phyloP scores from a whole-genome alignment of 2,113 vertebrate species.

The Bubo scandiacus region DNA sequence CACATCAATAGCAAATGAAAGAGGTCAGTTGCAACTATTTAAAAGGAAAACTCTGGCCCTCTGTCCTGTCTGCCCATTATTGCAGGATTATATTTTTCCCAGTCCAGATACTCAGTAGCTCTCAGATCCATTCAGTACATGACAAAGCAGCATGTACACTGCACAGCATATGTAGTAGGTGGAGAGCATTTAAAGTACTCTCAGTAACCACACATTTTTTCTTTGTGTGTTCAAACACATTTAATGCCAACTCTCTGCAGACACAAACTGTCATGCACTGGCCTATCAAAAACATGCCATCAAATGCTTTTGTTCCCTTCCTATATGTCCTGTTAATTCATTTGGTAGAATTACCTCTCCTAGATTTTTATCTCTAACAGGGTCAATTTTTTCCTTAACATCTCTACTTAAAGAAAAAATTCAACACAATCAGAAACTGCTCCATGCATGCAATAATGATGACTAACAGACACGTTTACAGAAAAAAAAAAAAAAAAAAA shows the following conservation, averaged over 20 bases:
- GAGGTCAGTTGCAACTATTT: not conserved
- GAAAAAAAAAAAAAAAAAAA: not conserved
- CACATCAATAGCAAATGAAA: not conserved
- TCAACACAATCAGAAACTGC: not conserved
- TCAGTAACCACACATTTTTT: not conserved
- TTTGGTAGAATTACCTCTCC: not conserved
- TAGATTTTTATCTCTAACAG: not conserved
- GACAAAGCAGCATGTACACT: not conserved
- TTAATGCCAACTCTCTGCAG: not conserved
- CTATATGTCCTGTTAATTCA: not conserved
- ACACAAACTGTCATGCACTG: not conserved
- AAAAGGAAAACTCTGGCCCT: not conserved
- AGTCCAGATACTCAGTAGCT: not conserved
- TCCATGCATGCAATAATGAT: not conserved
- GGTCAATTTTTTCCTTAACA: not conserved
- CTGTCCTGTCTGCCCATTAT: not conserved
- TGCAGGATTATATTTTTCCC: not conserved
- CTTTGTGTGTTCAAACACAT: not conserved
- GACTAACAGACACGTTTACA: not conserved
- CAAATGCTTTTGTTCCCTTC: not conserved
- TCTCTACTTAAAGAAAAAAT: not conserved
- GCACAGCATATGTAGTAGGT: not conserved
- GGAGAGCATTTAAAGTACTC: not conserved
- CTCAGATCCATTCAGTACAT: not conserved
- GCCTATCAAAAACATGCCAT: not conserved